Evolutionary conservation across 92 coral and sea anemone genomes (phyloP).

Genomic region (Palythoa heliodiscus): DNA sequence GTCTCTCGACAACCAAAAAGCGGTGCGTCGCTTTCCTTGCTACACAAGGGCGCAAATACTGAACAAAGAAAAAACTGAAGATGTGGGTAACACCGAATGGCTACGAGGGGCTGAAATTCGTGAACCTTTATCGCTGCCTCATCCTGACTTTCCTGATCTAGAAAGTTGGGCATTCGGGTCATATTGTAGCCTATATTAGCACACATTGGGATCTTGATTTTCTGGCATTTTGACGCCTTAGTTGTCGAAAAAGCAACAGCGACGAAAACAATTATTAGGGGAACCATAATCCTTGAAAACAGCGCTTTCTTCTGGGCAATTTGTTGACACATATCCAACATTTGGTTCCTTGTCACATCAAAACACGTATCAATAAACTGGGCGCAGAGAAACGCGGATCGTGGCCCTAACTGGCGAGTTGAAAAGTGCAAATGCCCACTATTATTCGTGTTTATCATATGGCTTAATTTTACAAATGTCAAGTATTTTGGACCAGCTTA

Average conservation of each 20-base stretch:
- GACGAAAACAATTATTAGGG: constrained; percentile 2
- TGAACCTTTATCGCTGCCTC: constrained; percentile 76
- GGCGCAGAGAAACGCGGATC: constrained; percentile 7
- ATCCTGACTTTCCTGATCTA: constrained; percentile 81
- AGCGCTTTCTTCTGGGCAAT: neutral
- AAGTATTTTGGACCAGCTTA: constrained; percentile 35
- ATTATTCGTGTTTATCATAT: constrained; percentile 64
- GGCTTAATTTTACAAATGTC: constrained; percentile 74
- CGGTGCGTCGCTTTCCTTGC: constrained; percentile 73
- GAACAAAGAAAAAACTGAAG: constrained; percentile 88
- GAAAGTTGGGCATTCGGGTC: constrained; percentile 90
- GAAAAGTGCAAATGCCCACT: constrained; percentile 34
- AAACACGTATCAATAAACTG: constrained; percentile 35
- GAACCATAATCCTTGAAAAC: neutral
- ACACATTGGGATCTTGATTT: constrained; percentile 80
- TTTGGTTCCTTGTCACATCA: constrained; percentile 35
- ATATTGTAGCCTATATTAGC: constrained; percentile 84
- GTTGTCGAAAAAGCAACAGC: constrained; percentile 23
- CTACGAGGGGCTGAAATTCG: constrained; percentile 85
- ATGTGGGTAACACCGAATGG: constrained; percentile 80
- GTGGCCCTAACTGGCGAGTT: constrained; percentile 28
- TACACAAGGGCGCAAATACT: constrained; percentile 92
- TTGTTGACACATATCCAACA: constrained; percentile 34
- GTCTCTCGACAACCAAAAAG: constrained; percentile 84
- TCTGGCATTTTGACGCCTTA: constrained; percentile 70